phyloP scores from a whole-genome alignment of 2,888 invertebrate species.

The Schizotus pectinicornis region DNA sequence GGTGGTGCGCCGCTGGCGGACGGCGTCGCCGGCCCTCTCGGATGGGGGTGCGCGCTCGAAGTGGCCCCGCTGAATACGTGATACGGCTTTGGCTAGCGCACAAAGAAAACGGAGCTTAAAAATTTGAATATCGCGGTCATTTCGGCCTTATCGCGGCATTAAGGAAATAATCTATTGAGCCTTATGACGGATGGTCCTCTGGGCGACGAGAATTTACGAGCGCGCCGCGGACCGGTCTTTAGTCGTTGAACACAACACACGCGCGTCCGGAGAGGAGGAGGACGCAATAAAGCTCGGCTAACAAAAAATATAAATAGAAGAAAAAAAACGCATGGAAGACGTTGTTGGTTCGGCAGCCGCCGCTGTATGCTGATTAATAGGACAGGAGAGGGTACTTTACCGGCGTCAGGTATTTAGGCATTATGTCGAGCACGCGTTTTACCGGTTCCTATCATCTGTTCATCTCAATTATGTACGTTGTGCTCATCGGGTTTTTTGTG shows the following conservation, averaged over 20 bases:
- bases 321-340: neutral
- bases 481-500: constrained; percentile 44
- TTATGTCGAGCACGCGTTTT: constrained; percentile 48
- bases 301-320: neutral
- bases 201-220: constrained; percentile 30
- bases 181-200: constrained; percentile 53
- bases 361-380: constrained; percentile 42
- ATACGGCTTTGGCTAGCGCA: constrained; percentile 54
- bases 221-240: constrained; percentile 7
- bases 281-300: constrained; percentile 11
- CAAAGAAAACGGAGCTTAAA: constrained; percentile 58
- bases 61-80: constrained; percentile 54
- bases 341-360: constrained; percentile 25
- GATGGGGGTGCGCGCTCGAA: constrained; percentile 43
- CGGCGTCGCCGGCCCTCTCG: neutral
- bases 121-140: constrained; percentile 62
- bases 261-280: constrained; percentile 1
- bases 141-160: constrained; percentile 58
- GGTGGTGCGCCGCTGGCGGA: neutral
- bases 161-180: constrained; percentile 57
- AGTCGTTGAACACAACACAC: constrained; percentile 18
- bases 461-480: constrained; percentile 45
- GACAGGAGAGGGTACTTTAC: constrained; percentile 42
- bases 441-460: constrained; percentile 53
- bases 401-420: constrained; percentile 42